These are phyloP conservation scores for Corapipo altera DNA, from an alignment of 2,113 vertebrate species.

Conservation along the genomic window DNA sequence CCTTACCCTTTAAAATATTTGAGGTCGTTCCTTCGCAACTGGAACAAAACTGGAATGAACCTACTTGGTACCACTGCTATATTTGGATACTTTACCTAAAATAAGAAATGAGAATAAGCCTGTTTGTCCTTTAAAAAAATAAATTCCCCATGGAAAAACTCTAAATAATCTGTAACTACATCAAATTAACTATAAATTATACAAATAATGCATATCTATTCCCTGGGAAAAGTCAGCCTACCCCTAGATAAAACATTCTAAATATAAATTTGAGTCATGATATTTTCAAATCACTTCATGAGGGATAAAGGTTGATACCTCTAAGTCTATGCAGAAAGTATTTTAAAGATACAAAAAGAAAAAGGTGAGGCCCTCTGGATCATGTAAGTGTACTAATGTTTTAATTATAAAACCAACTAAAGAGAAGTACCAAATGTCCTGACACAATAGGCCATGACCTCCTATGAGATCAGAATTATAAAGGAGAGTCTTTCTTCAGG, in stretches of 20 bases:
- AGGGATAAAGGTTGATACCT: not conserved
- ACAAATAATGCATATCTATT: not conserved
- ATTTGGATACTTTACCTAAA: not conserved
- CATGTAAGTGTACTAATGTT: not conserved
- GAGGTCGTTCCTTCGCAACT: fast-evolving
- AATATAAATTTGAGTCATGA: not conserved
- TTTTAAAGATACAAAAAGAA: not conserved
- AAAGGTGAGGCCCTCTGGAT: not conserved
- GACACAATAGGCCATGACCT: not conserved
- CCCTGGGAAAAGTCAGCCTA: not conserved
- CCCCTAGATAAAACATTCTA: not conserved
- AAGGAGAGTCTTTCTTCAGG: not conserved
- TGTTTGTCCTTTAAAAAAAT: not conserved
- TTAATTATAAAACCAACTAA: not conserved
- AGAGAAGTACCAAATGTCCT: not conserved
- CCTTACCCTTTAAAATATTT: not conserved
- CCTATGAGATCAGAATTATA: not conserved
- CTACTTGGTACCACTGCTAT: not conserved
- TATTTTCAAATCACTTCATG: not conserved
- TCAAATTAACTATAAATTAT: not conserved
- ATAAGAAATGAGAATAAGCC: not conserved
- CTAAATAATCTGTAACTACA: not conserved
- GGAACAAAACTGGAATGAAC: not conserved
- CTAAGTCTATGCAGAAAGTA: not conserved
- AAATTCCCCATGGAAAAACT: fast-evolving